phyloP scores from a whole-genome alignment of 2,888 invertebrate species.

The Plusia festucae region DNA sequence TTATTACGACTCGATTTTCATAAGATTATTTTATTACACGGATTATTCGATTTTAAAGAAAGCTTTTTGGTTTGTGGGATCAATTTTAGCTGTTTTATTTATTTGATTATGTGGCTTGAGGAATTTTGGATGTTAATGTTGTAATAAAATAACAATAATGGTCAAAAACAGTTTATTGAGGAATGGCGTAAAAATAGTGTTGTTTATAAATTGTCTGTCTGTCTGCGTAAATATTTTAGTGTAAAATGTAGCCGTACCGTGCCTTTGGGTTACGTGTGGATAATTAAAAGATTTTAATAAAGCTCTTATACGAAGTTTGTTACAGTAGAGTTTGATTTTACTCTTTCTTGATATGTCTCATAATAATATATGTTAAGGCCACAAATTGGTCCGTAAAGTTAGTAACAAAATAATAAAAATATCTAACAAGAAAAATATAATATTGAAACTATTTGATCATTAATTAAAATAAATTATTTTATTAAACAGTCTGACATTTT shows the following conservation, averaged over 20 bases:
- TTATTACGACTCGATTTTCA: background rate
- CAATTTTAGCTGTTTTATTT: background rate
- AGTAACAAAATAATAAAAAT: conserved; percentile 57
- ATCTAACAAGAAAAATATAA: conserved; percentile 56
- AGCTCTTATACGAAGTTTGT: conserved; percentile 66
- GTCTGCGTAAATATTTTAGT: conserved; percentile 65
- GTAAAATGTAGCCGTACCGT: conserved; percentile 62
- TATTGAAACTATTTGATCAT: conserved; percentile 52
- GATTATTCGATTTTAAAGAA: conserved; percentile 11
- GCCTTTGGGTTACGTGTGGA: conserved; percentile 67
- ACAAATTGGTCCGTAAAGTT: conserved; percentile 63
- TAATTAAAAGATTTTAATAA: conserved; percentile 68
- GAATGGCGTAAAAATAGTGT: conserved; percentile 76
- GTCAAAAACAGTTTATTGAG: conserved; percentile 78
- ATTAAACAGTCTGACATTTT: conserved; percentile 26
- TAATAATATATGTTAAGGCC: conserved; percentile 62
- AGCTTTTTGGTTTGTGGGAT: background rate
- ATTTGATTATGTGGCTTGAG: background rate
- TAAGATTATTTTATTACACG: background rate
- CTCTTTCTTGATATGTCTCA: conserved; percentile 63
- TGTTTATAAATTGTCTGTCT: conserved; percentile 58
- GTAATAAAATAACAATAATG: conserved; percentile 66
- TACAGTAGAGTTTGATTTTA: conserved; percentile 61
- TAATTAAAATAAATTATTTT: conserved; percentile 45
- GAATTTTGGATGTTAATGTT: conserved; percentile 18